phyloP scores from a whole-genome alignment of 2,113 vertebrate species.

The Scomber colias region DNA sequence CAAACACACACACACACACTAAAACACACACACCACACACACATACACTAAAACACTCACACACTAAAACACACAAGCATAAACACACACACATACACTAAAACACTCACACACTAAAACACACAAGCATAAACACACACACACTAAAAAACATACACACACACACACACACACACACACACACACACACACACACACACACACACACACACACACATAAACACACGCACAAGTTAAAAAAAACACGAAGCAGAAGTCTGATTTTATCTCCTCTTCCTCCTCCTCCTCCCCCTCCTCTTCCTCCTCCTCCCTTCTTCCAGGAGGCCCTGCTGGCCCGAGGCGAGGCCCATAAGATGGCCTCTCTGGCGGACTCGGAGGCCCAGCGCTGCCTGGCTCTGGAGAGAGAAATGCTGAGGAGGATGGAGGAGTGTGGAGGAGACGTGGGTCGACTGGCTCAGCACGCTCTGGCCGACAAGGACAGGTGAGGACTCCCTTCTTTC shows the following conservation, averaged over 20 bases:
- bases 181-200: too few species aligned
- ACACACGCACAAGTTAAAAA: neutral
- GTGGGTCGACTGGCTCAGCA: constrained; percentile 27
- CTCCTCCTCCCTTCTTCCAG: constrained; percentile 67
- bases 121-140: neutral
- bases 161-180: neutral
- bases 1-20: neutral
- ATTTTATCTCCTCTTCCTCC: neutral
- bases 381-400: constrained; percentile 85
- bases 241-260: too few species aligned
- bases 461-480: constrained; percentile 80
- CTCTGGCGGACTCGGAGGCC: constrained; percentile 84
- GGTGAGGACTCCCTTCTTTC: constrained; percentile 70
- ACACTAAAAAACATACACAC: constrained; percentile 4
- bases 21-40: neutral
- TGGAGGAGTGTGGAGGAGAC: constrained; percentile 55
- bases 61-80: too few species aligned
- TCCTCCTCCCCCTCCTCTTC: too few species aligned
- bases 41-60: too few species aligned
- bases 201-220: neutral
- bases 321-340: constrained; percentile 87
- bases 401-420: constrained; percentile 82
- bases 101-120: neutral
- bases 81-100: too few species aligned
- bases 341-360: constrained; percentile 85